These are phyloP conservation scores for Zoroaster sp. DNA, from an alignment of 53 echinoderm and acorn worm genomes.

Conservation along the genomic window DNA sequence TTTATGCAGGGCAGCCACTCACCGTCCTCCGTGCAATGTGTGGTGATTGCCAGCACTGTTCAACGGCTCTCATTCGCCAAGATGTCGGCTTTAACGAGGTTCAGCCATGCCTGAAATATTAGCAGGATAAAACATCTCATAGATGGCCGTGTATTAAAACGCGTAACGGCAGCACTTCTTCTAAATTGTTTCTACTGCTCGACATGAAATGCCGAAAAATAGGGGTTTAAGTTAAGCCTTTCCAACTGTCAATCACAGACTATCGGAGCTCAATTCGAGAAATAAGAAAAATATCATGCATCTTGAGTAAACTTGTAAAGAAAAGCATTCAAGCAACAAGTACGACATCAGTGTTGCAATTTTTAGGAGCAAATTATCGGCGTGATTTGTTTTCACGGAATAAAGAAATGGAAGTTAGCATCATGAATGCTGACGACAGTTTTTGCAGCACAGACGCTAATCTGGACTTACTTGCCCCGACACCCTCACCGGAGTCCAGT, in stretches of 20 bases:
- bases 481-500: slow-evolving; percentile 44
- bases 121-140: background rate
- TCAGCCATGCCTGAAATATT: slow-evolving; percentile 28
- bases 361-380: background rate
- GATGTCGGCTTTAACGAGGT: slow-evolving; percentile 15
- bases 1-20: too few relatives aligned
- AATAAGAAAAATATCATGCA: background rate
- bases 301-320: background rate
- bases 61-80: slow-evolving; percentile 15
- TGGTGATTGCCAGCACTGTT: too few relatives aligned
- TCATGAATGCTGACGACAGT: slow-evolving; percentile 20
- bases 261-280: background rate
- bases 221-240: background rate
- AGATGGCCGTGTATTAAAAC: background rate
- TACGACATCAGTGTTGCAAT: background rate
- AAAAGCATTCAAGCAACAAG: background rate
- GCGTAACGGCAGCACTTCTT: background rate
- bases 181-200: background rate
- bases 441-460: slow-evolving; percentile 10
- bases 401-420: background rate
- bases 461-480: slow-evolving; percentile 27
- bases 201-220: background rate
- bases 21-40: too few relatives aligned
- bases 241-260: background rate
- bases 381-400: too few relatives aligned